Percentiles rank a stretch among this genome's conserved stretches.
Evolutionary conservation across 2,113 vertebrate species (phyloP).

Genomic region (Tachysurus fulvidraco): DNA sequence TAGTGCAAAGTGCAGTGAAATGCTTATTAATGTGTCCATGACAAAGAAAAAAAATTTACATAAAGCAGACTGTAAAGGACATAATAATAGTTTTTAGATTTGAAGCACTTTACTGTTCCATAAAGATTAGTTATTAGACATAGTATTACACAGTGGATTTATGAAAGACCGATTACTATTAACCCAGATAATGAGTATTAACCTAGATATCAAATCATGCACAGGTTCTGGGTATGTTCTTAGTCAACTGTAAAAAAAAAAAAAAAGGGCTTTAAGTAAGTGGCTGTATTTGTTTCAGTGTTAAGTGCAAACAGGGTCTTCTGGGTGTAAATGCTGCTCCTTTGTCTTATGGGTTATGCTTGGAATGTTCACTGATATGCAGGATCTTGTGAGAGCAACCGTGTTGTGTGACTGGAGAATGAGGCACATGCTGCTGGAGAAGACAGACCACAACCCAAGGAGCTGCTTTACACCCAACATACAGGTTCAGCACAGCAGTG

Average conservation of each 20-base stretch:
- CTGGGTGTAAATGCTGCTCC: constrained; percentile 2
- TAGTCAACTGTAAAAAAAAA: not conserved
- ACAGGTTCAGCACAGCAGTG: constrained; percentile 52
- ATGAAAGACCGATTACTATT: not conserved
- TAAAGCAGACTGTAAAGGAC: not conserved
- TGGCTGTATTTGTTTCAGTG: not conserved
- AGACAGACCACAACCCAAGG: not conserved
- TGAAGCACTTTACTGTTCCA: not conserved
- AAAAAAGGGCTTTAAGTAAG: not conserved
- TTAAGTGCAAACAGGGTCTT: not conserved
- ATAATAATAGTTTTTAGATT: not conserved
- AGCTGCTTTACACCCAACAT: constrained; percentile 47
- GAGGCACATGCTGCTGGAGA: not conserved
- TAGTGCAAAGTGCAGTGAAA: not conserved
- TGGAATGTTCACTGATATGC: constrained; percentile 38
- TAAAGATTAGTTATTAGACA: not conserved
- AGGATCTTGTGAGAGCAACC: constrained; percentile 15
- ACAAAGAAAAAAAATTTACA: not conserved
- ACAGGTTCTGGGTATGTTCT: not conserved
- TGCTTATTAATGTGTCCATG: not conserved
- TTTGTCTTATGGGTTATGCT: constrained; percentile 24
- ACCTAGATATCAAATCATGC: constrained; percentile 23
- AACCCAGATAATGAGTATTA: constrained; percentile 30
- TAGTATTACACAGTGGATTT: constrained; percentile 15
- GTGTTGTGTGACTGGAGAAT: not conserved